Evolutionary conservation across 2,113 vertebrate genomes (phyloP).

Genomic region (Vanacampus margaritifer): DNA sequence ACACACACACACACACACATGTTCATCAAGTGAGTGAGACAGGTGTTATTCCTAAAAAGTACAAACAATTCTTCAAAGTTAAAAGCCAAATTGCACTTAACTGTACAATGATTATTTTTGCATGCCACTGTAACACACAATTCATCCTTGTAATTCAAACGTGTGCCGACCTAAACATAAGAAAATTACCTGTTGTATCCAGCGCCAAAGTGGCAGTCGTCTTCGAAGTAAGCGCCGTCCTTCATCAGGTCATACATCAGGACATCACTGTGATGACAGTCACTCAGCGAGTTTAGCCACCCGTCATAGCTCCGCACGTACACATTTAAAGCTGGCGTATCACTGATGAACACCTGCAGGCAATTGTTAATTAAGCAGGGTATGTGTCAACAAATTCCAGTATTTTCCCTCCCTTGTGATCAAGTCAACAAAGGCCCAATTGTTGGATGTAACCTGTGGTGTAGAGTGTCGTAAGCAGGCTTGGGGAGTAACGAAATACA

Average conservation of each 20-base stretch:
- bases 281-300: conserved; percentile 31
- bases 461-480: too few species aligned
- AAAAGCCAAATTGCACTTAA: too few species aligned
- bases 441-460: too few species aligned
- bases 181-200: conserved; percentile 70
- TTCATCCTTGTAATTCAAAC: not conserved
- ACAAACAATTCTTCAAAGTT: not conserved
- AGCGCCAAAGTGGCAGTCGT: conserved; percentile 41
- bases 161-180: not conserved
- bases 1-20: conserved; percentile 26
- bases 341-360: conserved; percentile 60
- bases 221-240: conserved; percentile 37
- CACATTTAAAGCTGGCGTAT: conserved; percentile 39
- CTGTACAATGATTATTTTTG: not conserved
- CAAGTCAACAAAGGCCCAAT: too few species aligned
- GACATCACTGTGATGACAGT: fast-evolving
- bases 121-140: not conserved
- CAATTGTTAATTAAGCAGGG: not conserved
- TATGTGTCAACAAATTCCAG: not conserved
- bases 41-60: not conserved
- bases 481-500: too few species aligned
- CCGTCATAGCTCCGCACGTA: conserved; percentile 60
- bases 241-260: conserved; percentile 47
- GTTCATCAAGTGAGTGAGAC: not conserved
- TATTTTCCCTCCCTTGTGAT: not conserved